phyloP scores from a whole-genome alignment of 2,113 vertebrate genomes.

The Chitala chitala region DNA sequence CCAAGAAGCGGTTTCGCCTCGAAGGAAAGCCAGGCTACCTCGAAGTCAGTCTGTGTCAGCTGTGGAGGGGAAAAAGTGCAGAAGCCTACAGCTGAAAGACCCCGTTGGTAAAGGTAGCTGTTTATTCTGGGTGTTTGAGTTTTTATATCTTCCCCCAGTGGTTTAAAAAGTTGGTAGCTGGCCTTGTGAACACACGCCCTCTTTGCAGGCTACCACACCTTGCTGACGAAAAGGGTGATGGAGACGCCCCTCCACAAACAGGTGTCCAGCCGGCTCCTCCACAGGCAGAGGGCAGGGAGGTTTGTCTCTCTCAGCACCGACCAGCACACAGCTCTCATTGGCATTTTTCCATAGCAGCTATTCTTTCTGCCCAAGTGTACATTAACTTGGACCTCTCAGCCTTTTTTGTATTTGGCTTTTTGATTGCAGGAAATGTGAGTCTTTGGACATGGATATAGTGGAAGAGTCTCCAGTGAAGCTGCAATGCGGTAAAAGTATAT shows the following conservation, averaged over 20 bases:
- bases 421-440: constrained; percentile 66
- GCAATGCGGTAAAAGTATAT: constrained; percentile 58
- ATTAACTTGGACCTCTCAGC: background rate
- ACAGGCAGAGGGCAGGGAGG: constrained; percentile 83
- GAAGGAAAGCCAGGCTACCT: constrained; percentile 75
- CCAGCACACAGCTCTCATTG: background rate
- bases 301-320: constrained; percentile 42
- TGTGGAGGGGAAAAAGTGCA: constrained; percentile 71
- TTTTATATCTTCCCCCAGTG: background rate
- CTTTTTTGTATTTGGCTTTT: background rate
- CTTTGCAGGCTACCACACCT: constrained; percentile 64
- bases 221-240: constrained; percentile 80
- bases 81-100: constrained; percentile 46
- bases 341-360: background rate
- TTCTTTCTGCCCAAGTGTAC: background rate
- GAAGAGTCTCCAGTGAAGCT: constrained; percentile 89
- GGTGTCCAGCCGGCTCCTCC: constrained; percentile 72
- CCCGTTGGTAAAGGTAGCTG: constrained; percentile 50
- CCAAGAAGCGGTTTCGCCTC: constrained; percentile 64
- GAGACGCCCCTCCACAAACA: constrained; percentile 90
- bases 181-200: background rate
- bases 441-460: constrained; percentile 67
- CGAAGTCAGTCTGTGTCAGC: constrained; percentile 84
- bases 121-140: background rate
- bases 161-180: background rate